Base-by-base conservation (phyloP, 2,888 invertebrate species). In the Lasioglossum vierecki region DNA sequence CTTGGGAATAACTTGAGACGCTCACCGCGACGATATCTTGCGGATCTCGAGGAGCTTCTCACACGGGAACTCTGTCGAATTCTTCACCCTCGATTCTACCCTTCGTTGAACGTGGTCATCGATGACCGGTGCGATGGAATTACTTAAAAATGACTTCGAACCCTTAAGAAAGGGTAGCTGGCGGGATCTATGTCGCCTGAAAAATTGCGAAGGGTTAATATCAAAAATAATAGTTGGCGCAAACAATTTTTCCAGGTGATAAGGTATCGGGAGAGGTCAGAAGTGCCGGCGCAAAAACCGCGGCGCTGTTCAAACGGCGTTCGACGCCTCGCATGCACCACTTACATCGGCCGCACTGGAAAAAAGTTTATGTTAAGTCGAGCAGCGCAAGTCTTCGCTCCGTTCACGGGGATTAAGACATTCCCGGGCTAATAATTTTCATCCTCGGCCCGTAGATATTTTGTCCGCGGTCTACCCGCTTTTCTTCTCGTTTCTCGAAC, bases 341-440 rank as follows among this genome's bases (percentile, higher is more conserved):
- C 81, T 84, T 83, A 81, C 75, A 60, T 41, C 73, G 72, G 77
- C 18, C 46, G 76, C 87, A 49, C 15, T 76, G 77, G 63, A 80
- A 89, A 89, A 92, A 91, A 91, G 90, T 92, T 89, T 91, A 93
- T 88, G 92, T 91, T 91, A 90, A 92, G 89, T 91, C 89, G 86
- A 89, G 91, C 90, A 91, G 88, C 87, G 91, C 90, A 89, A 90
- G 91, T 86, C 87, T 84, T 84, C 78, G 86, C 86, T 82, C 83
- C 89, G 83, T 82, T 86, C 88, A 89, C 90, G 89, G 88, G 92
- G 91, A 94, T 94, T 93, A 94, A 94, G 94, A 94, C 94, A 94
- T 94, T 93, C 93, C 88, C 93, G 91, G 89, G 90, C 93, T 94
- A 93, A 94, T 94, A 94, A 94, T 94, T 94, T 94, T 92, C 93